Conservation (phyloP, 2,888 invertebrate genomes). For the Cataglyphis altisquamis region DNA sequence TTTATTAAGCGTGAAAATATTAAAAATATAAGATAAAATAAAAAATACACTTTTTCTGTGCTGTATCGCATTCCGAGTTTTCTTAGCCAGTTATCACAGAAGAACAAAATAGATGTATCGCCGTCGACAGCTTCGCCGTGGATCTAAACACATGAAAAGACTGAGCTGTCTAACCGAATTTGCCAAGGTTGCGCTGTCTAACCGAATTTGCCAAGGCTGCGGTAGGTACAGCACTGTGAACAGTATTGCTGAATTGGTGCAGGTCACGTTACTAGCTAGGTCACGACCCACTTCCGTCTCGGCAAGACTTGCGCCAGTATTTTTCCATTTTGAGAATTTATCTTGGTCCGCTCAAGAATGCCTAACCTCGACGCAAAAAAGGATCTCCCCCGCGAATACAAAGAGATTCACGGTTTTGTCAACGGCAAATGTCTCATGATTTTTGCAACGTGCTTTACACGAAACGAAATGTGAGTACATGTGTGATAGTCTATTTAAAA, state of each 20-base stretch:
- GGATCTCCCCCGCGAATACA: not conserved
- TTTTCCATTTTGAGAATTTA: conserved; percentile 55
- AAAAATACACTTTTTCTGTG: not conserved
- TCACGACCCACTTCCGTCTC: conserved; percentile 75
- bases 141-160: not conserved
- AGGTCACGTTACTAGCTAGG: conserved; percentile 72
- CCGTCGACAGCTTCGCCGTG: not conserved
- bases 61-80: conserved; percentile 11
- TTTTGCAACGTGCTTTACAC: not conserved
- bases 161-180: not conserved
- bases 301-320: conserved; percentile 44
- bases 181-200: conserved; percentile 13
- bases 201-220: conserved; percentile 58
- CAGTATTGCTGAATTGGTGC: conserved; percentile 70
- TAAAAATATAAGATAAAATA: not conserved
- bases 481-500: not conserved
- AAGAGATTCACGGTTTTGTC: not conserved
- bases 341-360: conserved; percentile 36
- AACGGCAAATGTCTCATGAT: not conserved
- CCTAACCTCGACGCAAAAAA: not conserved
- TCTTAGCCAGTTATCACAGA: not conserved
- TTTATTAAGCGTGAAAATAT: not conserved
- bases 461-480: not conserved
- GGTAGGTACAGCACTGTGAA: conserved; percentile 37
- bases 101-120: not conserved